phyloP scores from a whole-genome alignment of 2,797 vertebrate genomes.

The Pseudochaenichthys georgianus region DNA sequence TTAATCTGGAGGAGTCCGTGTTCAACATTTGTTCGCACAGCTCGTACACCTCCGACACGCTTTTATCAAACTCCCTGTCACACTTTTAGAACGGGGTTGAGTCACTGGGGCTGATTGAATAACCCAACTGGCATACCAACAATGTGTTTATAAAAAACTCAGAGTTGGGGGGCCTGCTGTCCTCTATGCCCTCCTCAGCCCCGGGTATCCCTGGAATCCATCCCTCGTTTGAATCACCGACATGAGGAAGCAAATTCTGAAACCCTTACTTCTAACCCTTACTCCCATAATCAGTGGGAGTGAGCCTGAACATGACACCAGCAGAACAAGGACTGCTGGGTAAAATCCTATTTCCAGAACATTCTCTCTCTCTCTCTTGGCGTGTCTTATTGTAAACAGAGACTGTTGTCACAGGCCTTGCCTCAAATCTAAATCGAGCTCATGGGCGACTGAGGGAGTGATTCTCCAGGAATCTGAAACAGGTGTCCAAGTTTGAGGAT shows the following conservation, averaged over 20 bases:
- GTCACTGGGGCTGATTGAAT: constrained; percentile 72
- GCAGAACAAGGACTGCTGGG: constrained; percentile 8
- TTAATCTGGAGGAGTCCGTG: neutral
- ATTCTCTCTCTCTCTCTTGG: constrained; percentile 47
- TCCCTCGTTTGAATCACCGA: constrained; percentile 9
- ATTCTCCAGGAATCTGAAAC: constrained; percentile 81
- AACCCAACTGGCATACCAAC: constrained; percentile 82
- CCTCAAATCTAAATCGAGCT: constrained; percentile 79
- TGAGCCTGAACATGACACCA: constrained; percentile 7
- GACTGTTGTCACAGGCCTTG: constrained; percentile 78
- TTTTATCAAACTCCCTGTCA: constrained; percentile 22
- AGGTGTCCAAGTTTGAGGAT: constrained; percentile 76
- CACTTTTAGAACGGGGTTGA: constrained; percentile 70
- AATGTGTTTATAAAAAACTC: constrained; percentile 78
- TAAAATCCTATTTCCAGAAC: constrained; percentile 67
- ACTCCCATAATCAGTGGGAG: constrained; percentile 8
- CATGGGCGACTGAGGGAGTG: constrained; percentile 59
- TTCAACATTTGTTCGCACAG: constrained; percentile 17
- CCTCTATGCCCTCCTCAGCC: constrained; percentile 34
- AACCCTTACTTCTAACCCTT: constrained; percentile 16
- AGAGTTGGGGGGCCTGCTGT: constrained; percentile 25
- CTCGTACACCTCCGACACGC: constrained; percentile 23
- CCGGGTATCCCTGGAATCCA: constrained; percentile 65
- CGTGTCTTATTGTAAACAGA: constrained; percentile 71
- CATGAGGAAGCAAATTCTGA: constrained; percentile 40